Base-by-base conservation (phyloP, 2,888 invertebrate species). In the Caenorhabditis wallacei region DNA sequence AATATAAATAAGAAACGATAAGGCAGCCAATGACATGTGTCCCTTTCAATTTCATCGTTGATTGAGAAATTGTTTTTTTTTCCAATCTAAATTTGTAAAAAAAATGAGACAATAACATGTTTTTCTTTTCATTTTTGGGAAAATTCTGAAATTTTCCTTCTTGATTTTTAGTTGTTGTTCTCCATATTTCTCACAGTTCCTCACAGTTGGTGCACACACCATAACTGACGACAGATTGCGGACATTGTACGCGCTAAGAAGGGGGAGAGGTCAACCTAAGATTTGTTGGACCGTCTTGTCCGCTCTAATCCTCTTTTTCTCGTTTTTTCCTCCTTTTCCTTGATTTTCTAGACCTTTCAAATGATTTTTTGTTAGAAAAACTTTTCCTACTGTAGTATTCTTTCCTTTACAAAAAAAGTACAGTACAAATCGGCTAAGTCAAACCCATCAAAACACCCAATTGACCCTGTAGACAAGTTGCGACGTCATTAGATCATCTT, bases 1-100 rank as follows among this genome's bases (percentile, higher is more conserved):
- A 78, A 78, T 69, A 69, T 69, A 78, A 78, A 78, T 68, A 68
- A 68, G 61, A 76, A 53, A 40, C 61, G 78, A 78, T 78, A 78
- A 78, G 63, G 53, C 53, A 61, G 30, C 22, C 18, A 51, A 46
- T 26, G 43, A 51, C 51, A 61, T 63, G n/a, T 51, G 26, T 46
- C n/a, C 16, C 11, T 26, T 10, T 18, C 63, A 37, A 26, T 4
- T 40, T 18, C 35, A 5, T 35, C 11, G 37, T 40, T 40, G 57
- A 26, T 43, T 48, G 51, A 35, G 13, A 48, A 64, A 64, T 35
- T 51, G 64, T 51, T 63, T 26, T 10, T 30, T 30, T 30, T 8
- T 30, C 30, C 13, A 40, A 10, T 13, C 5, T 40, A 11, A 40
- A 40, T 5, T 10, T 16, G 40, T 40, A 8, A 10, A 16, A 16